Base-by-base conservation (phyloP, 2,888 invertebrate species). In the Microctonus aethiopoides region DNA sequence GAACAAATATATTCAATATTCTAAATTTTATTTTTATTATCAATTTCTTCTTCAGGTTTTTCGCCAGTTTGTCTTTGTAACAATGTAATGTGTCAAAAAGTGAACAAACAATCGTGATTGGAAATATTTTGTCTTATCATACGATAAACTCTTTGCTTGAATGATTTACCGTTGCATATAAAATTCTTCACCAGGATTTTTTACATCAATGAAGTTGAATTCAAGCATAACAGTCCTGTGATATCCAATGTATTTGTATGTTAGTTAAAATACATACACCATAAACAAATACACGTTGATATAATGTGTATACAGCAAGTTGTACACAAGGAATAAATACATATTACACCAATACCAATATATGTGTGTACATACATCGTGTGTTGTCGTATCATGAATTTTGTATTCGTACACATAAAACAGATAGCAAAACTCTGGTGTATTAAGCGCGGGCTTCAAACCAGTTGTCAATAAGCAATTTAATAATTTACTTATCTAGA, bases 401-500 rank as follows among this genome's bases (percentile, higher is more conserved):
- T 57, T 16, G 57, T 29, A 57, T 39, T 26, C 60, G 61, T 36
- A 54, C 52, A 36, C 34, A 67, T 51, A 26, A 36, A 16, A 63
- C 51, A 26, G 36, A 65, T 61, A 41, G 39, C 52, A 41, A n/a
- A 46, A 64, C 57, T 57, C 46, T 63, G 39, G 56, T 63, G 68
- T 68, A 63, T 68, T 68, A 68, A 68, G 39, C 65, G 57, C 54
- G 41, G 57, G 63, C 32, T 61, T 63, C 41, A 68, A n/a, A 39
- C 39, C 63, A 57, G 68, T 68, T 68, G 39, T 60, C 51, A 67
- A 34, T 63, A 57, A 63, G 68, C 68, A 57, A 68, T 68, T 68
- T 68, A 68, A 68, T 68, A 68, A 68, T 68, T 68, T 68, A n/a
- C n/a, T 68, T 63, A 63, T 56, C 41, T 24, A 56, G 51, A 41